Evolutionary conservation across 1,140 invertebrate genomes (phyloP), one percentile per base, ranked within the genome.

Genomic region (Piezodorus guildinii): DNA sequence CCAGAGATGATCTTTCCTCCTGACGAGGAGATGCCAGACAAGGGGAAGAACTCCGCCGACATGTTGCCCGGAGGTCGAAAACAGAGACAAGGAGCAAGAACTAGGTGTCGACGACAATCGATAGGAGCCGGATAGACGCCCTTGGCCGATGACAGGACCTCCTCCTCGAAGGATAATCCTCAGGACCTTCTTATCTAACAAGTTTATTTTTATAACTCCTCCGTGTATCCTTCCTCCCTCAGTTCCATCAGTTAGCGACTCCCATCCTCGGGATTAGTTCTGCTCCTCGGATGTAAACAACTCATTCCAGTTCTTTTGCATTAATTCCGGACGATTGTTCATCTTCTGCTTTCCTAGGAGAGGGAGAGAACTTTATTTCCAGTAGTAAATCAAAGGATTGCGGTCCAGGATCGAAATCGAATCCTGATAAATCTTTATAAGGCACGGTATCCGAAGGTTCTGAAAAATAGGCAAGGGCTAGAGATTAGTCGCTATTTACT

Each of bases 161-260:
- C n/a, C 21, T 21, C 46, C 27, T 30, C 27, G 46, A 10, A 3
- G 46, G 21, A 49, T 21, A 17, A 49, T 17, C 46, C 46, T 5
- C n/a, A 19, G 16, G 21, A 49, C n/a, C 46, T 49, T 10, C 46
- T 49, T 49, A 49, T 49, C 46, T 49, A 49, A 49, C 46, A 49
- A 49, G 10, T 49, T 49, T 49, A 49, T 49, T 49, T 49, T 49
- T 49, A 49, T 49, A 49, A 49, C 46, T 49, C 21, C 21, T 49
- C n/a, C 46, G n/a, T 21, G n/a, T 49, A 17, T 5, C 46, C 15
- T 46, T 19, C n/a, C 17, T 46, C 45, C 45, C 3, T 14, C 45
- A 4, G 15, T 15, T 16, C 12, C 10, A 17, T 17, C n/a, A 49
- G 46, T 21, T 49, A 49, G 46, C 46, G 16, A 5, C 46, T 49